A percentile compares a stretch with the other conserved stretches of the same genome.
These are phyloP conservation scores for Aspidiotus destructor DNA, from an alignment of 2,888 invertebrate species.

Conservation along the genomic window DNA sequence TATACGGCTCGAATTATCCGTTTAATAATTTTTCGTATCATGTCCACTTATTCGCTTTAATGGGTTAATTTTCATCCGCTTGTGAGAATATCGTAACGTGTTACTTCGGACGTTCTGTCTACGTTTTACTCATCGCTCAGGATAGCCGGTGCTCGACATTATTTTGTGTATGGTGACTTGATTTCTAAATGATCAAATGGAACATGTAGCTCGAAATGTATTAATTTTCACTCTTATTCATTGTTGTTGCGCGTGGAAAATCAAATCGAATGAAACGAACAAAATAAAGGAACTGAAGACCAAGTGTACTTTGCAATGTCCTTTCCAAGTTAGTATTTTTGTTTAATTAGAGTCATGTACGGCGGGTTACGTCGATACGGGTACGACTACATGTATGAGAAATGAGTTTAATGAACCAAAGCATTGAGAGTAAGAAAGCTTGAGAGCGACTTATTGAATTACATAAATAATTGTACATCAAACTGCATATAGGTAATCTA, in stretches of 20 bases:
- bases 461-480: too few relatives aligned
- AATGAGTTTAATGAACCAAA: too few relatives aligned
- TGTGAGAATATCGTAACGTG: background rate
- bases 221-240: constrained; percentile 14
- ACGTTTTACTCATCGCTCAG: background rate
- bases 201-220: constrained; percentile 10
- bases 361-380: too few relatives aligned
- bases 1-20: background rate
- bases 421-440: too few relatives aligned
- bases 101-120: too few relatives aligned
- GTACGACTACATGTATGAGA: too few relatives aligned
- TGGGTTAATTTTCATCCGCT: constrained; percentile 9
- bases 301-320: constrained; percentile 15
- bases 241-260: constrained; percentile 25
- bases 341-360: background rate
- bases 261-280: constrained; percentile 13
- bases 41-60: background rate
- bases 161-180: background rate
- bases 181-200: constrained; percentile 1
- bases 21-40: constrained; percentile 6
- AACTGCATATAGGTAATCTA: too few relatives aligned
- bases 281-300: constrained; percentile 19
- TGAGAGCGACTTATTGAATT: too few relatives aligned
- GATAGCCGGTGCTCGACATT: background rate
- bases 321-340: constrained; percentile 20